Conservation (phyloP, 2,113 vertebrate genomes). For the Entelurus aequoreus region DNA sequence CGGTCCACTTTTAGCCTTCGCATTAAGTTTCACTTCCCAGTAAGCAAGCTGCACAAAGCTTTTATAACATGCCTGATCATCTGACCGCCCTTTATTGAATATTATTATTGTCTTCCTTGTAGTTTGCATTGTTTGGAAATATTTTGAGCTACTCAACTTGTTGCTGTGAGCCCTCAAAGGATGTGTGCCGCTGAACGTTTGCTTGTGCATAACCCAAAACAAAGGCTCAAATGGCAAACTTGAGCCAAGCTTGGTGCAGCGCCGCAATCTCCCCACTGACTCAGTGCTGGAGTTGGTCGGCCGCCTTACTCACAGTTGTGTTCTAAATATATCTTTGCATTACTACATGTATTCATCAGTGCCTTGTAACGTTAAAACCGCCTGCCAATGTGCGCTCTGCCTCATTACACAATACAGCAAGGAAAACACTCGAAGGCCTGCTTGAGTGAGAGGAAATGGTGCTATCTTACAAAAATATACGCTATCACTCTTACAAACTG, state of each 20-base stretch:
- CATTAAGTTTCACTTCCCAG: slow-evolving; percentile 10
- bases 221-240: not conserved
- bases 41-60: not conserved
- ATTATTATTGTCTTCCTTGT: not conserved
- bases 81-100: not conserved
- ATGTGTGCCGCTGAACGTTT: slow-evolving; percentile 1
- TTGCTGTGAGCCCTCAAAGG: slow-evolving; percentile 3
- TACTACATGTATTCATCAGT: not conserved
- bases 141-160: not conserved
- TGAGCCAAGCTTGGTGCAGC: not conserved
- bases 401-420: slow-evolving; percentile 28
- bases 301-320: not conserved
- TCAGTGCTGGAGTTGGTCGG: not conserved
- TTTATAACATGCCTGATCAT: not conserved
- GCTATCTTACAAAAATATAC: slow-evolving; percentile 48
- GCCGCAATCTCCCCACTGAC: not conserved
- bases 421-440: slow-evolving; percentile 12
- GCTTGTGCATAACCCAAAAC: slow-evolving; percentile 13
- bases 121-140: not conserved
- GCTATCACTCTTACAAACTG: slow-evolving; percentile 12
- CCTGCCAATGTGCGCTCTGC: not conserved
- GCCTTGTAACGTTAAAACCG: no score
- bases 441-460: slow-evolving; percentile 56
- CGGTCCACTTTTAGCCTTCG: not conserved
- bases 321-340: not conserved